Conservation (phyloP, 1,140 invertebrate genomes). For the Zaprionus gabonicus region DNA sequence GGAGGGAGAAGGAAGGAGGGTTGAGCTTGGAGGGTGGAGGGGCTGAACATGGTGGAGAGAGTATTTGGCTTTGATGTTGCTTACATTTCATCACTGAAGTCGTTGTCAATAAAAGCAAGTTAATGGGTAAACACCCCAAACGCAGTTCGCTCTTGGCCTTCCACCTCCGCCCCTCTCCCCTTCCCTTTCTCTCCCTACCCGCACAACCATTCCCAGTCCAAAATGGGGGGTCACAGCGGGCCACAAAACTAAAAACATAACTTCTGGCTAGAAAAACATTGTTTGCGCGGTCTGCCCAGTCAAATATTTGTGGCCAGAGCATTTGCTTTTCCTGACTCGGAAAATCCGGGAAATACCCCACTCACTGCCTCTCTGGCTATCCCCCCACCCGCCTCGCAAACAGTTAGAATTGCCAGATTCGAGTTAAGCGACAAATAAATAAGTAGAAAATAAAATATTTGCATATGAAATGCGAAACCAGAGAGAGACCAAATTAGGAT, state of each 20-base stretch:
- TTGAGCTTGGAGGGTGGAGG: background rate
- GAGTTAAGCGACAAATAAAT: conserved; percentile 12
- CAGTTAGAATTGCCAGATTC: conserved; percentile 24
- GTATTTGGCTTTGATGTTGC: conserved; percentile 77
- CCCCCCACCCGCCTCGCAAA: background rate
- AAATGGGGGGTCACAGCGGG: conserved; percentile 7
- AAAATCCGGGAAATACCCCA: conserved; percentile 46
- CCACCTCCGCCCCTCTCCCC: background rate
- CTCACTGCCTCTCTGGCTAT: background rate
- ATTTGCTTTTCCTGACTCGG: conserved; percentile 61
- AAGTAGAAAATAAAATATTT: conserved; percentile 10
- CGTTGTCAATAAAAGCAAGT: conserved; percentile 78
- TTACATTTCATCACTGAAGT: conserved; percentile 80
- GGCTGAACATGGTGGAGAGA: conserved; percentile 18
- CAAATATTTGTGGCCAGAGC: conserved; percentile 73
- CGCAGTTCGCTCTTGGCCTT: background rate
- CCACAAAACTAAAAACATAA: conserved; percentile 76
- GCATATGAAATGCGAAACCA: conserved; percentile 2
- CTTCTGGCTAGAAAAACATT: conserved; percentile 67
- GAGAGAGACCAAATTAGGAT: background rate
- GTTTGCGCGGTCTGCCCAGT: conserved; percentile 63
- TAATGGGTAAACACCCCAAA: conserved; percentile 71
- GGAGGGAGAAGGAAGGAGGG: background rate
- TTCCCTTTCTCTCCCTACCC: background rate
- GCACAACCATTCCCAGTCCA: background rate